phyloP scores from a whole-genome alignment of 2,113 vertebrate species.

The Pseudorectes ferrugineus region DNA sequence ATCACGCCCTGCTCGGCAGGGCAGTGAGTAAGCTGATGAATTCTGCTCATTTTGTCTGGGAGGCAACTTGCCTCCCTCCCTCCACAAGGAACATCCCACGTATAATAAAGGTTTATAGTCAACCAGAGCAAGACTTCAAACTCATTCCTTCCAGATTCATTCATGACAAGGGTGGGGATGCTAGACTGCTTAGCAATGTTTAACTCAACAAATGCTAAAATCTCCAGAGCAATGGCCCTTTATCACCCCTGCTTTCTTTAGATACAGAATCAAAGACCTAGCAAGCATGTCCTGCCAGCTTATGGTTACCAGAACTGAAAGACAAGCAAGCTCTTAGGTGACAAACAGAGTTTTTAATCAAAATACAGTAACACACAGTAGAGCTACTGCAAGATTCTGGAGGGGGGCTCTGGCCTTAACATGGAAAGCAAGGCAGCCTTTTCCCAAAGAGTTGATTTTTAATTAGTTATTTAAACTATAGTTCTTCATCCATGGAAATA shows the following conservation, averaged over 20 bases:
- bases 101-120: slow-evolving; percentile 77
- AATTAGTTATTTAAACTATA: not conserved
- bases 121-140: slow-evolving; percentile 67
- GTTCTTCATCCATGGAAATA: not conserved
- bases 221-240: slow-evolving; percentile 58
- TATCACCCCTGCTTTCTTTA: slow-evolving; percentile 4
- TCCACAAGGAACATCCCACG: slow-evolving; percentile 70
- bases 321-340: not conserved
- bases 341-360: not conserved
- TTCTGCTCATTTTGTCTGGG: slow-evolving; percentile 62
- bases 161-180: slow-evolving; percentile 68
- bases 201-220: slow-evolving; percentile 71
- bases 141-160: slow-evolving; percentile 77
- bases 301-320: slow-evolving; percentile 30
- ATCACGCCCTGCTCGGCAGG: slow-evolving; percentile 65
- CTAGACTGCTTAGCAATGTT: slow-evolving; percentile 60
- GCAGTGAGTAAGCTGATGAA: slow-evolving; percentile 67
- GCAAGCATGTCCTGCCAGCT: slow-evolving; percentile 11
- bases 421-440: not conserved
- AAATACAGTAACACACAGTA: not conserved
- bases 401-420: not conserved
- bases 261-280: slow-evolving; percentile 44
- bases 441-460: not conserved
- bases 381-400: not conserved
- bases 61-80: slow-evolving; percentile 52